Conservation (phyloP, 1,140 invertebrate genomes). For the Berghia stephanieae region DNA sequence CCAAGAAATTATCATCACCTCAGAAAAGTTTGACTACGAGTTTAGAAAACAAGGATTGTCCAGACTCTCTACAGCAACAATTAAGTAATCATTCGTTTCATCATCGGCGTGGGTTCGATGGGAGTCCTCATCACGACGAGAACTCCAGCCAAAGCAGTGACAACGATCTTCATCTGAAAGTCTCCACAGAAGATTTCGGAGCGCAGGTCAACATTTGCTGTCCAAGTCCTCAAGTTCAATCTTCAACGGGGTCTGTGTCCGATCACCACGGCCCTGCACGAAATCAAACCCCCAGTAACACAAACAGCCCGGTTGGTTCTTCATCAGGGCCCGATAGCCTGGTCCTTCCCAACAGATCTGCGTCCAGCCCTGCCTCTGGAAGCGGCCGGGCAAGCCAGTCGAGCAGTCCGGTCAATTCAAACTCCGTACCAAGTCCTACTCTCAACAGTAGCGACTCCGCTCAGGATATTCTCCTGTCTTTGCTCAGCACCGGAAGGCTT, state of each 20-base stretch:
- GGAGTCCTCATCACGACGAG: too few species aligned
- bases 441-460: conserved; percentile 41
- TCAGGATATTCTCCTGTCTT: conserved; percentile 47
- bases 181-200: conserved; percentile 38
- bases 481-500: conserved; percentile 49
- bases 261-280: background rate
- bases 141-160: too few species aligned
- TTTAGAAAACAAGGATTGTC: too few species aligned
- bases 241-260: background rate
- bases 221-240: conserved; percentile 13
- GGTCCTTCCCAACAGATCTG: conserved; percentile 25
- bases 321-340: conserved; percentile 1
- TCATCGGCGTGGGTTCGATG: too few species aligned
- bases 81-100: too few species aligned
- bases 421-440: conserved; percentile 32
- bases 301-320: conserved; percentile 9
- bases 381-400: conserved; percentile 13
- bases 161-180: too few species aligned
- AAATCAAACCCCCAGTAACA: background rate
- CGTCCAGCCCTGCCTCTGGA: conserved; percentile 15
- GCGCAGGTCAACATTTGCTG: conserved; percentile 56
- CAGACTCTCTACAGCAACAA: too few species aligned
- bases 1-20: too few species aligned
- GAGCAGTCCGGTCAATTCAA: conserved; percentile 33
- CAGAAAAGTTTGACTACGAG: background rate